These are phyloP conservation scores for Chrysemys picta DNA, from an alignment of 2,113 vertebrate species.

Conservation along the genomic window DNA sequence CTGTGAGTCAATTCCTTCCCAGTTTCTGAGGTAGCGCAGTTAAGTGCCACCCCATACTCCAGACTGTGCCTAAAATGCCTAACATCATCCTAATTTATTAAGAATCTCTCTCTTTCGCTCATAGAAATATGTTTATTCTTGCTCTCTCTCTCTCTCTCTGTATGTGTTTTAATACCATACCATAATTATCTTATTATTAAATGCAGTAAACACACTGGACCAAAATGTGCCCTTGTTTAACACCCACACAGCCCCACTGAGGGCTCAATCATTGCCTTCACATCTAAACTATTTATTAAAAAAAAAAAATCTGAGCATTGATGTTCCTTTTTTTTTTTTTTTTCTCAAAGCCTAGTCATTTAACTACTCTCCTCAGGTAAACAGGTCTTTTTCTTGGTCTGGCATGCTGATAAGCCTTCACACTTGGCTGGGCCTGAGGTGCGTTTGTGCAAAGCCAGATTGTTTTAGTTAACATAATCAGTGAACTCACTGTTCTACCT, in stretches of 20 bases:
- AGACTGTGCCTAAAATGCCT: not conserved
- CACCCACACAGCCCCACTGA: accelerated
- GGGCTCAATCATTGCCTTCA: not conserved
- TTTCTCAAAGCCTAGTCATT: slow-evolving; percentile 17
- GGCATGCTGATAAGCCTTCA: slow-evolving; percentile 79
- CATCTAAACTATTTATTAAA: not conserved
- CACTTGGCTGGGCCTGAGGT: slow-evolving; percentile 82
- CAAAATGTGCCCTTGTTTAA: not conserved
- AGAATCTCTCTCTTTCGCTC: not conserved
- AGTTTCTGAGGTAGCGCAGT: not conserved
- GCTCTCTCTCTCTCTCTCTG: accelerated
- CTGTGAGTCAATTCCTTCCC: not conserved
- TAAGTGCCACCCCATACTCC: too few species aligned
- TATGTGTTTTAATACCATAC: not conserved
- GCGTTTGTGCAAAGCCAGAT: slow-evolving; percentile 82
- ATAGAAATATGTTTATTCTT: not conserved
- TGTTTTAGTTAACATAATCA: slow-evolving; percentile 89
- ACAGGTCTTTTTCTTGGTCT: slow-evolving; percentile 72
- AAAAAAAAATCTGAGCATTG: not conserved
- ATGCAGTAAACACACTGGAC: accelerated
- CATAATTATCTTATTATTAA: not conserved
- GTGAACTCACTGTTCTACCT: slow-evolving; percentile 89
- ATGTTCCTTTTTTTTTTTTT: not conserved
- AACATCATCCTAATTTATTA: accelerated
- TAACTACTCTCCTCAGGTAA: slow-evolving; percentile 67